These are phyloP conservation scores for Mormyrops attenuatus DNA, from an alignment of 2,797 vertebrate genomes.

Conservation along the genomic window DNA sequence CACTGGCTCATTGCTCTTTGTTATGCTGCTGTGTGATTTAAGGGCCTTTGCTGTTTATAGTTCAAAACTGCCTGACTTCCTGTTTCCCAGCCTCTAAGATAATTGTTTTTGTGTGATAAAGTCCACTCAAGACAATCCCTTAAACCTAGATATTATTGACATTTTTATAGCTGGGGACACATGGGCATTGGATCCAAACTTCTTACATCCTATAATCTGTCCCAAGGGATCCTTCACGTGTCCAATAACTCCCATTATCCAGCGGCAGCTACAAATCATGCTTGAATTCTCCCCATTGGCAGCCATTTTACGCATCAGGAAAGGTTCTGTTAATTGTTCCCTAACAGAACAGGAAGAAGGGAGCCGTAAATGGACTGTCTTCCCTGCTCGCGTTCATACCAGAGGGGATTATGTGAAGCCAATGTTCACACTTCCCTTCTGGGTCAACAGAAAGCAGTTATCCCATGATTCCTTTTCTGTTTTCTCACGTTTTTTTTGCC, in stretches of 20 bases:
- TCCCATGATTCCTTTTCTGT: background rate
- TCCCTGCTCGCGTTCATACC: slow-evolving; percentile 16
- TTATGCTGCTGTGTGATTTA: background rate
- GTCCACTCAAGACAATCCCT: background rate
- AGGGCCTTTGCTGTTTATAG: background rate
- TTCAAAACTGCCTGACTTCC: background rate
- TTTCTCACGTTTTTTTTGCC: background rate
- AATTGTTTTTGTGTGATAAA: background rate
- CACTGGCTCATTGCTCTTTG: background rate
- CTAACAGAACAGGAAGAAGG: background rate
- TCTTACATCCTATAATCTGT: background rate
- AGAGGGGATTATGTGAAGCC: slow-evolving; percentile 24
- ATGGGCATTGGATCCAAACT: background rate
- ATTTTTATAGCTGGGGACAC: background rate
- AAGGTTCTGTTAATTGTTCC: background rate
- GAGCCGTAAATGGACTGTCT: slow-evolving; percentile 15
- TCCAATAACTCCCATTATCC: background rate
- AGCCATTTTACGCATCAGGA: background rate
- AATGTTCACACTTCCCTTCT: slow-evolving; percentile 9
- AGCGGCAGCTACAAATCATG: background rate
- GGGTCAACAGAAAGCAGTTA: background rate
- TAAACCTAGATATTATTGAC: background rate
- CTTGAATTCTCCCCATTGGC: background rate
- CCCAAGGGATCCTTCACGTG: background rate
- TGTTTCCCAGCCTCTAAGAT: background rate